Evolutionary conservation across 64 coral and sea anemone genomes (phyloP).

Genomic region (Stichodactyla mertensii): DNA sequence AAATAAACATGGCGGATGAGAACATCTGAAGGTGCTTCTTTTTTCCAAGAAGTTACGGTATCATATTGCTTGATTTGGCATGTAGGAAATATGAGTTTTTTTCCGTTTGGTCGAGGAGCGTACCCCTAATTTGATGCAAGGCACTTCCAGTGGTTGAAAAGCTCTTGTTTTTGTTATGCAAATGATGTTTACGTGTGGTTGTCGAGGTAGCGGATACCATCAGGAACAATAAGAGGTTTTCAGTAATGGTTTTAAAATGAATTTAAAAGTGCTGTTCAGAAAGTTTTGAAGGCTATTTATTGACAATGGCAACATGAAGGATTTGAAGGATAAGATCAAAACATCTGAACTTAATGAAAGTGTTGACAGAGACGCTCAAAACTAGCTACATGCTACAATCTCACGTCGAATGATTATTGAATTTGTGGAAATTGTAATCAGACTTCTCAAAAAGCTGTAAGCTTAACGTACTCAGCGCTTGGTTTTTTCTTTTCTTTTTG

Average conservation of each 20-base stretch:
- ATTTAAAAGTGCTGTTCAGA: background rate
- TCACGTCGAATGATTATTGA: background rate
- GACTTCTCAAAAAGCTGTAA: no score
- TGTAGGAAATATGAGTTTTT: background rate
- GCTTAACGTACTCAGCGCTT: no score
- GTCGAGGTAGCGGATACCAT: background rate
- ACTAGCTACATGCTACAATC: background rate
- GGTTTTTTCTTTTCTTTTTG: background rate
- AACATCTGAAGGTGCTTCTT: background rate
- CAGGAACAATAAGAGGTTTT: background rate
- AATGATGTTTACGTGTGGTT: constrained; percentile 9
- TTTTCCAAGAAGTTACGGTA: background rate
- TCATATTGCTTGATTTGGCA: background rate
- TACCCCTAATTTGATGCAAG: background rate
- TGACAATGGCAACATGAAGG: background rate
- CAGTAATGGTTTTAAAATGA: background rate
- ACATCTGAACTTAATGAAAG: background rate
- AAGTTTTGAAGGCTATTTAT: background rate
- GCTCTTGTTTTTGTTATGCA: constrained; percentile 14
- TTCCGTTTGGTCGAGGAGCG: background rate
- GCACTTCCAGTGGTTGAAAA: background rate
- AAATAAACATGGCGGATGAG: background rate
- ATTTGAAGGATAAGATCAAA: background rate
- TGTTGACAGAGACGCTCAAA: background rate
- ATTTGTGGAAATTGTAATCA: no score